phyloP scores from a whole-genome alignment of 30 jellyfish, hydroid and myxozoan species.

The Turritopsis rubra region DNA sequence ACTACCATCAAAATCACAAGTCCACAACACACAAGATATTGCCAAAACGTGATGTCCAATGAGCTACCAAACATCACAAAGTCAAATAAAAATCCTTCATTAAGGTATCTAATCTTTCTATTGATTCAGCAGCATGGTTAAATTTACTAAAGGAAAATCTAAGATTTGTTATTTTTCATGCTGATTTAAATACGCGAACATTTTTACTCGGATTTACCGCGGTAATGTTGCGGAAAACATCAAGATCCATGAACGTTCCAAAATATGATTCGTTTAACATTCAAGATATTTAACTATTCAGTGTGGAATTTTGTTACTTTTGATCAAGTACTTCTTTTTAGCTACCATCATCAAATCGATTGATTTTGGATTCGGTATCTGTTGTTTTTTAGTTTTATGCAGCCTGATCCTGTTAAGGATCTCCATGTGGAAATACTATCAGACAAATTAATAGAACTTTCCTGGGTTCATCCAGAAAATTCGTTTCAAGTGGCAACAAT shows the following conservation, averaged over 20 bases:
- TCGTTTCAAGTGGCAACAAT: not conserved
- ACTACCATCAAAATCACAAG: not conserved
- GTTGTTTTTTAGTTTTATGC: not conserved
- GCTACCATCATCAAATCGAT: too few relatives aligned
- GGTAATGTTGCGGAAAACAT: too few relatives aligned
- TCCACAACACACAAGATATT: not conserved
- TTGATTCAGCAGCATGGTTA: not conserved
- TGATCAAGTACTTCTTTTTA: too few relatives aligned
- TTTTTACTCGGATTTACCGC: too few relatives aligned
- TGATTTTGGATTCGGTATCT: too few relatives aligned
- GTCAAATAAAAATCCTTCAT: not conserved
- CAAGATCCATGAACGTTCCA: too few relatives aligned
- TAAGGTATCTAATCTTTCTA: not conserved
- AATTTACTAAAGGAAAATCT: not conserved
- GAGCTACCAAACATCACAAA: not conserved
- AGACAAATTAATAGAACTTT: not conserved
- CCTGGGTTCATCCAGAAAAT: not conserved
- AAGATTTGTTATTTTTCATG: not conserved
- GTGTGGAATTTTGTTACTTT: too few relatives aligned
- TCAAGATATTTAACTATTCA: too few relatives aligned
- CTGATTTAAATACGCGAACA: not conserved
- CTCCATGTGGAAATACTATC: not conserved
- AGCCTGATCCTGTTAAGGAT: not conserved
- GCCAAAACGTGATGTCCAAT: not conserved
- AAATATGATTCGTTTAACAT: too few relatives aligned